Percentiles rank a stretch among this genome's conserved stretches.
Evolutionary conservation across 1,140 invertebrate genomes (phyloP).

Genomic region (Riptortus pedestris): DNA sequence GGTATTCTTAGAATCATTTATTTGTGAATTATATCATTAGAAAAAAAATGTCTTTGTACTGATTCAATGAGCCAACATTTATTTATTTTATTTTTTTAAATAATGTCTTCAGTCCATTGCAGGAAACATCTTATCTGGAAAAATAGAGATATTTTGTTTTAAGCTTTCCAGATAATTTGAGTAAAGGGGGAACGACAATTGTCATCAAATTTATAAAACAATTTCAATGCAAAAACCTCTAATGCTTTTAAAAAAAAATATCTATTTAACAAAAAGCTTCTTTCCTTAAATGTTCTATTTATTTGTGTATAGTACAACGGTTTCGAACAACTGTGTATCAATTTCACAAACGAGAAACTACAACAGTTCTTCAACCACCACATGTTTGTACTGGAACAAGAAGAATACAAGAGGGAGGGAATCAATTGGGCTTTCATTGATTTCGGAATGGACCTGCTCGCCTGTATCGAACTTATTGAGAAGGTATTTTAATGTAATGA

Average conservation of each 20-base stretch:
- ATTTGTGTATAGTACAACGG: slow-evolving; percentile 70
- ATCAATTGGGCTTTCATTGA: slow-evolving; percentile 94
- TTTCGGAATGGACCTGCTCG: slow-evolving; percentile 93
- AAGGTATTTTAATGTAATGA: slow-evolving; percentile 51
- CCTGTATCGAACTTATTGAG: slow-evolving; percentile 94
- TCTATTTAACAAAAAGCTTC: slow-evolving; percentile 3
- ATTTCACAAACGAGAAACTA: slow-evolving; percentile 95
- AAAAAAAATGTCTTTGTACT: too few species aligned
- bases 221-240: background rate
- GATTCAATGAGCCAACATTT: too few species aligned
- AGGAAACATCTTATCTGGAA: too few species aligned
- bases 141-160: too few species aligned
- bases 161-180: too few species aligned
- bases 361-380: slow-evolving; percentile 98
- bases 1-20: too few species aligned
- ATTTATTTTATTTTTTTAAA: too few species aligned
- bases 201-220: too few species aligned
- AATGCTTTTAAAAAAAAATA: background rate
- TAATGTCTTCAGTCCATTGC: too few species aligned
- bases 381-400: slow-evolving; percentile 96
- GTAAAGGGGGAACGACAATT: too few species aligned
- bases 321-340: slow-evolving; percentile 98
- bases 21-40: too few species aligned
- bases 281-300: background rate
- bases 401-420: slow-evolving; percentile 89